Conservation (phyloP, 2,113 vertebrate genomes). For the Daubentonia madagascariensis region DNA sequence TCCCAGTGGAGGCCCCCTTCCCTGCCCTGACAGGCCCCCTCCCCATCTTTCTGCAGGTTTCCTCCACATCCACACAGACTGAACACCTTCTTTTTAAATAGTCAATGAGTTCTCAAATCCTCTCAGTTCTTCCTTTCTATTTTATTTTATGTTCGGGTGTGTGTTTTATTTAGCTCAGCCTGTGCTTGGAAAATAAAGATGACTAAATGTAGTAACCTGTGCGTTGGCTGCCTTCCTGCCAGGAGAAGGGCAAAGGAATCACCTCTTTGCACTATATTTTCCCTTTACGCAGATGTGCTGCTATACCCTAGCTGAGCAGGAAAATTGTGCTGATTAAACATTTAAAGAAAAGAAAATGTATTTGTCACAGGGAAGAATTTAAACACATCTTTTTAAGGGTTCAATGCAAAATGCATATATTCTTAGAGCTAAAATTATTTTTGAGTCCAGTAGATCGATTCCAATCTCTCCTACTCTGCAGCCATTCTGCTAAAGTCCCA, state of each 20-base stretch:
- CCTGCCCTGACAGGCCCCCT: rapidly evolving
- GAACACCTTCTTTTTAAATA: neutral
- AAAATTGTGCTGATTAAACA: neutral
- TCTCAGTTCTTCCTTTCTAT: neutral
- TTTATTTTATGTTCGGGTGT: neutral
- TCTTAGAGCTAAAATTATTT: slow-evolving; percentile 45
- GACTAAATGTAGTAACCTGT: neutral
- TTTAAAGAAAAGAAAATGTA: slow-evolving; percentile 26
- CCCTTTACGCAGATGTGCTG: neutral
- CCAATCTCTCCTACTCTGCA: neutral
- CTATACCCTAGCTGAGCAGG: neutral
- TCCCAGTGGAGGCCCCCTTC: neutral
- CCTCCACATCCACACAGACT: neutral
- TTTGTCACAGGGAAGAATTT: slow-evolving; percentile 32
- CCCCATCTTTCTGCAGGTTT: neutral
- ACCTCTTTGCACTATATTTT: neutral
- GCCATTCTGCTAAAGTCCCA: neutral
- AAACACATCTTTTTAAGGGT: slow-evolving; percentile 1
- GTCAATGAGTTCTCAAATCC: neutral
- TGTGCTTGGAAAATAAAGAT: neutral
- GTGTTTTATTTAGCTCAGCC: neutral
- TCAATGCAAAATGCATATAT: slow-evolving; percentile 11
- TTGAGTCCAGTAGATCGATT: neutral
- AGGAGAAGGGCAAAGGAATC: neutral
- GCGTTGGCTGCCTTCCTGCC: neutral